Conservation (phyloP, 1,140 invertebrate species). For the Acarapis woodi region DNA sequence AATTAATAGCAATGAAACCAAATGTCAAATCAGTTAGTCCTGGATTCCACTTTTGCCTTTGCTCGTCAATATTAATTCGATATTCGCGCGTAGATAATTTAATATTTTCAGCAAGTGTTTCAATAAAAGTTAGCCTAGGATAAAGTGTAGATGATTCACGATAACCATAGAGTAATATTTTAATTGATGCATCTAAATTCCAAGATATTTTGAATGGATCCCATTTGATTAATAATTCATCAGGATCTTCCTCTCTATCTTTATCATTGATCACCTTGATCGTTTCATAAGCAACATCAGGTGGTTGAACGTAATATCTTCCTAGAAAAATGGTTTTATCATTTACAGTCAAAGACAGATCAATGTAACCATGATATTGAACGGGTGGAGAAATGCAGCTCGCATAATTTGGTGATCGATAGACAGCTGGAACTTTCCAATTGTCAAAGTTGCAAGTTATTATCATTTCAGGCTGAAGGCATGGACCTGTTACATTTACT, state of each 20-base stretch:
- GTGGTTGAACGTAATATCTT: conserved; percentile 43
- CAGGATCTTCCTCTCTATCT: conserved; percentile 12
- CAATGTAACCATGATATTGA: conserved; percentile 64
- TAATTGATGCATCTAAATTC: conserved; percentile 7
- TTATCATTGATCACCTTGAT: conserved; percentile 11
- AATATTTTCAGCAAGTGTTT: conserved; percentile 9
- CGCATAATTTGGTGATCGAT: conserved; percentile 31
- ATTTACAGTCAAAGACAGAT: conserved; percentile 48
- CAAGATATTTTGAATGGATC: conserved; percentile 12
- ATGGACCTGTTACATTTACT: conserved; percentile 80
- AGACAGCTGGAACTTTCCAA: conserved; percentile 15
- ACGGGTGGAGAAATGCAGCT: conserved; percentile 61
- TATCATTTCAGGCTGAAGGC: conserved; percentile 37
- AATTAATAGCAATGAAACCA: conserved; percentile 64
- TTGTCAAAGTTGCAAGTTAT: conserved; percentile 32
- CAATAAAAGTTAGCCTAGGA: conserved; percentile 14
- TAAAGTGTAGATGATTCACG: conserved; percentile 11
- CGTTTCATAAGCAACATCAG: conserved; percentile 14
- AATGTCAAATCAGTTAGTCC: conserved; percentile 36
- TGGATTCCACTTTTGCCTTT: conserved; percentile 32
- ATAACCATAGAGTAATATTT: conserved; percentile 13
- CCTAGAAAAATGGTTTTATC: conserved; percentile 63
- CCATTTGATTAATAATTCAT: conserved; percentile 13
- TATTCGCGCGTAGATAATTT: conserved; percentile 2
- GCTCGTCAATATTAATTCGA: conserved; percentile 18